A percentile compares a stretch with the other conserved stretches of the same genome.
phyloP scores from a whole-genome alignment of 2,797 vertebrate species.

The Synaphobranchus kaupii region DNA sequence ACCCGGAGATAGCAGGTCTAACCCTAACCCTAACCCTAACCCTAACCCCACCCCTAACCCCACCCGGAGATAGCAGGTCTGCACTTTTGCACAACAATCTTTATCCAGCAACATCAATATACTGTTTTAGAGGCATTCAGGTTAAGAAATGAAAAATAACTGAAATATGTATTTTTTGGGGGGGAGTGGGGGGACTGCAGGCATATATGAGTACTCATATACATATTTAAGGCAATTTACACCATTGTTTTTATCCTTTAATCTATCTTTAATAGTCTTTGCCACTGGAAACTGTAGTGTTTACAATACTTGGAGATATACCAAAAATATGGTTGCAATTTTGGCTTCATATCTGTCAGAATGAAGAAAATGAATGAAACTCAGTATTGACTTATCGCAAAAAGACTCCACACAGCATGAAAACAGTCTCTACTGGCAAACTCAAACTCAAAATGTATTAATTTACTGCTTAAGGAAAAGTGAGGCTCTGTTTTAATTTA shows the following conservation, averaged over 20 bases:
- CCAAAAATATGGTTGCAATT: background rate
- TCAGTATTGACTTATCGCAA: conserved; percentile 26
- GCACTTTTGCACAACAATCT: background rate
- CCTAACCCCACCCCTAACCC: too few relatives aligned
- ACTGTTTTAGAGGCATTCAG: background rate
- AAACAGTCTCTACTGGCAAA: conserved; percentile 28
- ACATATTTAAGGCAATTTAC: background rate
- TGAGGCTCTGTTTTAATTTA: conserved; percentile 17
- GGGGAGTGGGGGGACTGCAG: background rate
- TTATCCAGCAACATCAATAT: background rate
- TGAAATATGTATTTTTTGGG: background rate
- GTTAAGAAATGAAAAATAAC: background rate
- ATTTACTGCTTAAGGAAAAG: conserved; percentile 25
- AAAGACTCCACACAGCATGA: conserved; percentile 20
- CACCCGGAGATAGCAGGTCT: background rate
- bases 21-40: too few relatives aligned
- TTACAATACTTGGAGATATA: background rate
- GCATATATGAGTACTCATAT: background rate
- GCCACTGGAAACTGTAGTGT: background rate
- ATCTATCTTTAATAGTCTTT: background rate
- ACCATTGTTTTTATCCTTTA: background rate
- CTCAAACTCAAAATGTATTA: background rate
- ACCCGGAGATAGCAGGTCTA: background rate
- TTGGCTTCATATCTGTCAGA: background rate
- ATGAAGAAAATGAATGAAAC: background rate